Conservation (phyloP, 1,140 invertebrate species). For the Oscheius sp. region DNA sequence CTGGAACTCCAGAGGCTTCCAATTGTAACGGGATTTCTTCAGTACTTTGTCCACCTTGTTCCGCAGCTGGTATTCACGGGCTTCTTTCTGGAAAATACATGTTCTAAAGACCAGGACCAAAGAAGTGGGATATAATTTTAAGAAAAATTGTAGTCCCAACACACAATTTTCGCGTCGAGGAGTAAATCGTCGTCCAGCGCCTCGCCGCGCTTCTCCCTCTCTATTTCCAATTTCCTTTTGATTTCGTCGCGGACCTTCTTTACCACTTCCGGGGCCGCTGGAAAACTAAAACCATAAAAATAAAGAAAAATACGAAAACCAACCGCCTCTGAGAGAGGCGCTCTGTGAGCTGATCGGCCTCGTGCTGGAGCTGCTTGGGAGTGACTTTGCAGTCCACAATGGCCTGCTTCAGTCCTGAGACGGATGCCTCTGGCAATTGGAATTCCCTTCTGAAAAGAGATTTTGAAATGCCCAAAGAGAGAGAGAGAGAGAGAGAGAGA, state of each 20-base stretch:
- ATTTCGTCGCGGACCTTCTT: slow-evolving; percentile 18
- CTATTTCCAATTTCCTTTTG: slow-evolving; percentile 3
- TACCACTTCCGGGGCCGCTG: slow-evolving; percentile 14
- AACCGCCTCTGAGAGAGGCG: background rate
- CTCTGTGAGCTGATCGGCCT: slow-evolving; percentile 10
- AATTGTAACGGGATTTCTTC: slow-evolving; percentile 22
- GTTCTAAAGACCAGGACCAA: background rate
- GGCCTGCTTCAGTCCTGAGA: slow-evolving; percentile 10
- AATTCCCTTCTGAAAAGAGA: slow-evolving; percentile 18
- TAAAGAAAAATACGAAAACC: background rate
- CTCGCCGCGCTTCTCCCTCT: background rate
- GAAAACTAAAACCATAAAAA: background rate
- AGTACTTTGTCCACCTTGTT: slow-evolving; percentile 21
- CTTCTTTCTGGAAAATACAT: slow-evolving; percentile 25
- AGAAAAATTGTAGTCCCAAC: too few relatives aligned
- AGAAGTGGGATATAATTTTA: too few relatives aligned
- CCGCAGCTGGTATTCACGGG: slow-evolving; percentile 14
- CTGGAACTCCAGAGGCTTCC: slow-evolving; percentile 21
- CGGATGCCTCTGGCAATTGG: slow-evolving; percentile 10
- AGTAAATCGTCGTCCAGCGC: background rate
- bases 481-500: background rate
- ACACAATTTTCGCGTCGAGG: background rate
- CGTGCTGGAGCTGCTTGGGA: slow-evolving; percentile 18
- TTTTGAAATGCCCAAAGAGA: background rate
- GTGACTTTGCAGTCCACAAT: background rate